phyloP scores from a whole-genome alignment of 2,888 invertebrate species.

The Lathronympha strigana region DNA sequence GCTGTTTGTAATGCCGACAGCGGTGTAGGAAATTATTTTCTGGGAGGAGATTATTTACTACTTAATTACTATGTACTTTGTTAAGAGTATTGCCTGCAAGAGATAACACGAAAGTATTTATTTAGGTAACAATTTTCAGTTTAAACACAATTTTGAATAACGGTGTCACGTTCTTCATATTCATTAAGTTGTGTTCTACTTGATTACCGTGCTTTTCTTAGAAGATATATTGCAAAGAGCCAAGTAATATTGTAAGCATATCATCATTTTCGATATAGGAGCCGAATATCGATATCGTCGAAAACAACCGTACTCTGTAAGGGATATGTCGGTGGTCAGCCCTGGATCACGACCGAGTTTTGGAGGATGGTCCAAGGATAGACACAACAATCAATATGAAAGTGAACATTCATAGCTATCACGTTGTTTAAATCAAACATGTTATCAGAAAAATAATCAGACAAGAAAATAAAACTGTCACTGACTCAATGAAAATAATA shows the following conservation, averaged over 20 bases:
- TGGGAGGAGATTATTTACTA: slow-evolving; percentile 37
- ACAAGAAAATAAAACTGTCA: too few relatives aligned
- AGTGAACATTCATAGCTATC: too few relatives aligned
- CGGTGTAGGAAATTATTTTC: slow-evolving; percentile 49
- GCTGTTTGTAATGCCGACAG: slow-evolving; percentile 61
- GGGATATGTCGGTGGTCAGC: slow-evolving; percentile 57
- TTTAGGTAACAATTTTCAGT: neutral
- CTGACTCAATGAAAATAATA: too few relatives aligned
- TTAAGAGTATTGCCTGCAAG: slow-evolving; percentile 18
- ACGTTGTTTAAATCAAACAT: too few relatives aligned
- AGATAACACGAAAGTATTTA: neutral
- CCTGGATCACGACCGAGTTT: slow-evolving; percentile 68
- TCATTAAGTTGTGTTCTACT: neutral
- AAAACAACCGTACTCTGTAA: slow-evolving; percentile 37
- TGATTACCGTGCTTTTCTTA: neutral
- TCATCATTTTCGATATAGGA: slow-evolving; percentile 25
- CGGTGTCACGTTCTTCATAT: neutral
- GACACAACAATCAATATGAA: slow-evolving; percentile 10
- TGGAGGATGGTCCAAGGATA: slow-evolving; percentile 53
- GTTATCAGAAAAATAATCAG: too few relatives aligned
- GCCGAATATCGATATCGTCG: slow-evolving; percentile 27
- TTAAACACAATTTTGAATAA: neutral
- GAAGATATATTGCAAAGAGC: neutral
- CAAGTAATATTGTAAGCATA: neutral
- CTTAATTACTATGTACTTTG: slow-evolving; percentile 39